Percentiles rank a stretch among this genome's conserved stretches.
Evolutionary conservation across 30 jellyfish, hydroid and myxozoan genomes (phyloP).

Genomic region (Aurelia aurita): DNA sequence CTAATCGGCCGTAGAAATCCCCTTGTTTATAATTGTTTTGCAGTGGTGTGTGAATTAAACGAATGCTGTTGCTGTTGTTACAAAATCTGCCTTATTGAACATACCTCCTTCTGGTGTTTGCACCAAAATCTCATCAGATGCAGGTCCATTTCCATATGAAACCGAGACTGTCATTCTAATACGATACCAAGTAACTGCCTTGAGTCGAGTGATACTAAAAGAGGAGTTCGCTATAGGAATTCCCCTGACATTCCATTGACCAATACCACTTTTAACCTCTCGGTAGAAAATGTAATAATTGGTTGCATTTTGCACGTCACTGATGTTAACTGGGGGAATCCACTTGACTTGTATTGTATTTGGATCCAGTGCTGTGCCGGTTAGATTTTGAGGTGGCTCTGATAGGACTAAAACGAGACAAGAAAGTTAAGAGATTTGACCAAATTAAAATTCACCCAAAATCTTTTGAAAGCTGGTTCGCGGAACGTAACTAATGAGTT

Average conservation of each 20-base stretch:
- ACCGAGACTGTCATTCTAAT: conserved; percentile 36
- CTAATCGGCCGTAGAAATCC: no score
- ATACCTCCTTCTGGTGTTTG: conserved; percentile 66
- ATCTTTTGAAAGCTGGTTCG: no score
- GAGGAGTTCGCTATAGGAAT: neutral
- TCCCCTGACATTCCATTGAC: conserved; percentile 59
- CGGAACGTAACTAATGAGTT: no score
- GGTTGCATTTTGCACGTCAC: neutral
- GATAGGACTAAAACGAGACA: conserved; percentile 28
- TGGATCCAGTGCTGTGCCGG: conserved; percentile 44
- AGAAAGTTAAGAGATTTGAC: neutral
- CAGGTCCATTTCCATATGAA: conserved; percentile 64
- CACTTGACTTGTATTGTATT: conserved; percentile 10
- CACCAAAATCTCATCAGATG: conserved; percentile 31
- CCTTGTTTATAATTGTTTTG: no score
- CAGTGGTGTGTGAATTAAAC: no score
- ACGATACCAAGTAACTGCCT: conserved; percentile 28
- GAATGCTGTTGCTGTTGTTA: no score
- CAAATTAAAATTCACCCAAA: no score
- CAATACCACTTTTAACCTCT: conserved; percentile 3
- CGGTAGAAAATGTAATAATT: conserved; percentile 56
- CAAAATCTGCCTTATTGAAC: no score
- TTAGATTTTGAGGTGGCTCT: conserved; percentile 41
- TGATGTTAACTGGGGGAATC: neutral
- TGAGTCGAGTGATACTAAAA: conserved; percentile 17